A percentile compares a stretch with the other conserved stretches of the same genome.
These are phyloP conservation scores for Eumaeus atala DNA, from an alignment of 1,140 invertebrate genomes.

Conservation along the genomic window DNA sequence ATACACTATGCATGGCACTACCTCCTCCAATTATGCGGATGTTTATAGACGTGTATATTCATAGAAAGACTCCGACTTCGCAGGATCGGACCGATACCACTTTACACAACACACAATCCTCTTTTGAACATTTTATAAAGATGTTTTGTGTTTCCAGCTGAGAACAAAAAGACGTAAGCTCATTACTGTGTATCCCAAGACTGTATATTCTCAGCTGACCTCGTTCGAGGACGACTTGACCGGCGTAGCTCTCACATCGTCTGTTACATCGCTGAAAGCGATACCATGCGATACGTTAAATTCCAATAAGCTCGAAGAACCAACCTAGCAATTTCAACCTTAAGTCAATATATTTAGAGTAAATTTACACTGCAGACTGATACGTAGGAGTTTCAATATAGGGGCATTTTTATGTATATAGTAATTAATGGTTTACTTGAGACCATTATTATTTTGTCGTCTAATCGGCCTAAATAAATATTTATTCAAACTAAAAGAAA, in stretches of 20 bases:
- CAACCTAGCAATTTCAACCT: constrained; percentile 58
- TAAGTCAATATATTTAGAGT: constrained; percentile 51
- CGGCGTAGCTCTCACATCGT: constrained; percentile 35
- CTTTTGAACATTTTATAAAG: neutral
- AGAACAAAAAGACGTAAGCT: constrained; percentile 45
- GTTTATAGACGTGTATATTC: too few species aligned
- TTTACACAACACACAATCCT: too few species aligned
- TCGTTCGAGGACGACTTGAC: constrained; percentile 57
- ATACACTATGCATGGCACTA: too few species aligned
- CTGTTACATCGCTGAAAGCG: constrained; percentile 44
- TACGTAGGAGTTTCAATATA: constrained; percentile 51
- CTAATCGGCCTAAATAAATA: constrained; percentile 10
- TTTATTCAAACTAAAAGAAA: constrained; percentile 12
- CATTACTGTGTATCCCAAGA: constrained; percentile 43
- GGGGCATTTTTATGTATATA: constrained; percentile 28
- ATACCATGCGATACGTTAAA: constrained; percentile 27
- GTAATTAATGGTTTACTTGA: constrained; percentile 22
- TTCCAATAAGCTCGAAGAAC: constrained; percentile 46
- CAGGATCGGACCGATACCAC: too few species aligned
- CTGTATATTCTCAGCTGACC: constrained; percentile 60
- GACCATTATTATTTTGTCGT: constrained; percentile 23
- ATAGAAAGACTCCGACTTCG: too few species aligned
- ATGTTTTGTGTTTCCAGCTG: constrained; percentile 34
- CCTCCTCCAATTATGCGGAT: too few species aligned
- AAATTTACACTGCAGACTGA: constrained; percentile 68